phyloP scores from a whole-genome alignment of 2,888 invertebrate genomes.

The Keiferia lycopersicella region DNA sequence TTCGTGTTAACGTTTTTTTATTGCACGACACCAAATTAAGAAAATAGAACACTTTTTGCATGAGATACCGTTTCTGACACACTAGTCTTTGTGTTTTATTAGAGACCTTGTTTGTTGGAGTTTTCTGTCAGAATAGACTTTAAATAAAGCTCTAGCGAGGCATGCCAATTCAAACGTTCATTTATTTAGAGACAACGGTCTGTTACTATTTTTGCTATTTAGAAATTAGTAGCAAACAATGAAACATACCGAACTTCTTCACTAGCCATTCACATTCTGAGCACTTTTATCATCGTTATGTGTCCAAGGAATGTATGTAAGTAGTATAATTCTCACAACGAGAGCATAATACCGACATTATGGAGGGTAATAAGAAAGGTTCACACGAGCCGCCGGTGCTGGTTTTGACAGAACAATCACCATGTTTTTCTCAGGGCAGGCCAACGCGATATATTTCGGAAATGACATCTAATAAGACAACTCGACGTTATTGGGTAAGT shows the following conservation, averaged over 20 bases:
- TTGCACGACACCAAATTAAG: conserved; percentile 13
- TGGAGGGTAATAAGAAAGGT: conserved; percentile 52
- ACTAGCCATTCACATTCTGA: conserved; percentile 8
- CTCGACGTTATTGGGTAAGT: conserved; percentile 36
- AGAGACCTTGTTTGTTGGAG: background rate
- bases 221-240: conserved; percentile 12
- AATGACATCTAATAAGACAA: conserved; percentile 51
- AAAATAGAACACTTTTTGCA: conserved; percentile 18
- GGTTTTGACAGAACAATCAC: conserved; percentile 67
- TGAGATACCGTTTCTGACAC: conserved; percentile 19
- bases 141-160: background rate
- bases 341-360: conserved; percentile 37
- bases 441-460: conserved; percentile 52
- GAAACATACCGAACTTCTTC: conserved; percentile 4
- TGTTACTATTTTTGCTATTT: background rate
- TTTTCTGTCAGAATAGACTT: background rate
- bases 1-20: conserved; percentile 23
- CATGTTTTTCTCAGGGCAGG: conserved; percentile 56
- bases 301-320: conserved; percentile 32
- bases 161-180: background rate
- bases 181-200: background rate
- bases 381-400: conserved; percentile 53
- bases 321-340: conserved; percentile 57
- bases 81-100: conserved; percentile 8
- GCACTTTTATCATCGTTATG: conserved; percentile 16